Percentiles rank a stretch among this genome's conserved stretches.
Evolutionary conservation across 2,888 invertebrate genomes (phyloP).

Genomic region (Acanthoscelides obtectus): DNA sequence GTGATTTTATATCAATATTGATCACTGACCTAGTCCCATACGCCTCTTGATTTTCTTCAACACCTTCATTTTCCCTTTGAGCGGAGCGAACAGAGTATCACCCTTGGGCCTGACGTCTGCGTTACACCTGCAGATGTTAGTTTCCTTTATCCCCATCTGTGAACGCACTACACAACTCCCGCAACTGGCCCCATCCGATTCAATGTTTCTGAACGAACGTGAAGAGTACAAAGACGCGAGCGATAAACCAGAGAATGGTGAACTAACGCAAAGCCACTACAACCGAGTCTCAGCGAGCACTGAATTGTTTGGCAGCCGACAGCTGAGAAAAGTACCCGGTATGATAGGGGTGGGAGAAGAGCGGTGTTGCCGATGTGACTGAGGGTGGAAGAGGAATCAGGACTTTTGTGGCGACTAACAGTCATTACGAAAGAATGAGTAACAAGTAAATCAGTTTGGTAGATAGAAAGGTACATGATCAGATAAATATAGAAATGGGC

Average conservation of each 20-base stretch:
- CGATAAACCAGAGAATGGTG: constrained; percentile 1
- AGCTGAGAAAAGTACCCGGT: constrained; percentile 34
- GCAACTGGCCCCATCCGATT: constrained; percentile 11
- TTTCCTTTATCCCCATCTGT: constrained; percentile 46
- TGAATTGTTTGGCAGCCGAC: constrained; percentile 29
- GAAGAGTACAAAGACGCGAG: background rate
- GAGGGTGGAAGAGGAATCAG: background rate
- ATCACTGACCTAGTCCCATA: constrained; percentile 77
- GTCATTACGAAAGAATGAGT: too few relatives aligned
- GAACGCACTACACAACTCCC: constrained; percentile 10
- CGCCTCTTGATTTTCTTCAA: constrained; percentile 84
- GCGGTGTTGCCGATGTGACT: constrained; percentile 18
- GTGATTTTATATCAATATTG: background rate
- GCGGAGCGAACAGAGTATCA: constrained; percentile 48
- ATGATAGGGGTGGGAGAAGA: constrained; percentile 24
- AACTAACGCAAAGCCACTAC: background rate
- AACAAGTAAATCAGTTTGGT: too few relatives aligned
- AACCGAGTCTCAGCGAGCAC: constrained; percentile 7
- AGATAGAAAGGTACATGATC: too few relatives aligned
- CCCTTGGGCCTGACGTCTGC: constrained; percentile 29
- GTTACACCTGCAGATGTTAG: constrained; percentile 37
- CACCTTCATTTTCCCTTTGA: constrained; percentile 77
- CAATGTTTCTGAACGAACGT: constrained; percentile 10
- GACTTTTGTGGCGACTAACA: too few relatives aligned
- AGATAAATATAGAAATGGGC: too few relatives aligned